Evolutionary conservation across 30 jellyfish, hydroid and myxozoan genomes (phyloP), one percentile per base, ranked within the genome.

Genomic region (Cassiopea andromeda): DNA sequence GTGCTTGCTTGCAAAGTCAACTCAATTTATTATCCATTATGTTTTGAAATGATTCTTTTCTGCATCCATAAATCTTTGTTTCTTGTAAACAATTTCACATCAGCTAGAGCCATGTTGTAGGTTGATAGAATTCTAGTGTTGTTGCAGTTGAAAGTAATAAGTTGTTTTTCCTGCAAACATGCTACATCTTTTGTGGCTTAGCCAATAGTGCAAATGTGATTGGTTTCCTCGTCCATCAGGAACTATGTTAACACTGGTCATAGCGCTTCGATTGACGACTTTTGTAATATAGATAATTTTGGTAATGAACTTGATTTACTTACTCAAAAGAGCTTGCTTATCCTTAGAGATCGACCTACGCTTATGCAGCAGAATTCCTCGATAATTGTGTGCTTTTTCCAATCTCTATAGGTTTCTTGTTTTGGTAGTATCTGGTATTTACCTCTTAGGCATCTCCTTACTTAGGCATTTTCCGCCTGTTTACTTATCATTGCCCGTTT

Each of bases 1-100:
- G 58, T 19, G 78, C 77, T n/a, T 8, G 69, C 38, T 46, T n/a
- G 88, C 88, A 80, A 43, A 45, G 73, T 14, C 45, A 27, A 60
- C 69, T 17, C 46, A 48, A 48, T 45, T 57, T 80, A 57, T 19
- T 27, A 80, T 57, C 88, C 88, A 59, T 78, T 45, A 46, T 3
- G 58, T 70, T 78, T 60, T 60, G 59, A 80, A 80, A 27, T 78
- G 45, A 15, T 57, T 19, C 18, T 57, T 49, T 50, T 64, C 60
- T 44, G n/a, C 0, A 57, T 46, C 59, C 38, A 57, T 19, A 77
- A 78, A 60, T 17, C 85, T 77, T 77, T 78, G 87, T 57, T 78
- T 78, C 19, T 38, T 17, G 64, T 57, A 57, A 80, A 49, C 45
- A 59, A 80, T 78, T 80, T 80, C 88, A 80, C 58, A 80, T 80